Base-by-base conservation (phyloP, 2,797 vertebrate genomes). In the Cephalopachus bancanus region DNA sequence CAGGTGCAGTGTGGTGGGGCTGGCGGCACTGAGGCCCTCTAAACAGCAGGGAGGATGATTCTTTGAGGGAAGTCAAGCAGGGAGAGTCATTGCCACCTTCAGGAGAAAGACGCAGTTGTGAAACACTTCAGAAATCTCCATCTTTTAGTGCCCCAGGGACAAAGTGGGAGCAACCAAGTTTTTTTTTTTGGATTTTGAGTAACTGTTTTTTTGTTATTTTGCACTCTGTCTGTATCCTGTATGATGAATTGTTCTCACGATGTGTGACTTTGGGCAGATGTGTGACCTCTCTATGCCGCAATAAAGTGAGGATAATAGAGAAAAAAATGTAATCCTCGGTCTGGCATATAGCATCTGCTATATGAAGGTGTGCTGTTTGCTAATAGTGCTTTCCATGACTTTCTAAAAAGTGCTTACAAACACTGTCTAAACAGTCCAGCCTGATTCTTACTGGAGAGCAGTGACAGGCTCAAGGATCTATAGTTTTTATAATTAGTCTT, bases 361-460 rank as follows among this genome's bases (percentile, higher is more conserved):
- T 26, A 8, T 24, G n/a, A 49, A 24, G 53, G 2, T 88, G 24
- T 33, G 37, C 65, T 5, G 0, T 72, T 69, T 24, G 62, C 33
- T 60, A 8, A 71, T 62, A 30, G 22, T 4, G 26, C 74, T 94
- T 33, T 59, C 72, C 26, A 2, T 7, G 22, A 59, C 20, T 80
- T 67, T 89, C 83, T 37, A 14, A 81, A 89, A 95, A 81, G 15
- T 33, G 49, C 65, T 72, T 59, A 84, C 55, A 55, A n/a, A 71
- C 57, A 2, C 16, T 0, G 11, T 71, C 33, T 30, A 6, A 78
- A 11, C 55, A 59, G 64, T 55, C 30, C 64, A 59, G 65, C 44
- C 67, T 51, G 69, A 69, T 2, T 3, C 19, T 24, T 44, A 33
- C 69, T 19, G 64, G 57, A 76, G 14, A 20, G 80, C 28, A n/a